A percentile compares a stretch with the other conserved stretches of the same genome.
Conservation (phyloP, 1,140 invertebrate species). For the Polypedilum vanderplanki region DNA sequence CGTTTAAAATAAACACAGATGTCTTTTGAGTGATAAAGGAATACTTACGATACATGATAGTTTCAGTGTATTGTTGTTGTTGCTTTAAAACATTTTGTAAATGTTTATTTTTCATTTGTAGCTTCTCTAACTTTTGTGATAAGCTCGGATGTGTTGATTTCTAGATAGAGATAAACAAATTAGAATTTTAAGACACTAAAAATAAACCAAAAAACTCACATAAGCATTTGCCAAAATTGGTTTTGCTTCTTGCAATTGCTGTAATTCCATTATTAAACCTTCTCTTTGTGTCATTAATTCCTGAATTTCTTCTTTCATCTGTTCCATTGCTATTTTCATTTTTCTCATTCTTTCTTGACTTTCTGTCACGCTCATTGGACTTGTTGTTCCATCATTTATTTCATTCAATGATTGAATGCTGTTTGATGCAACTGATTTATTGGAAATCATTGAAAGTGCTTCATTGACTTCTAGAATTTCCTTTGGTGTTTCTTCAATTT, state of each 20-base stretch:
- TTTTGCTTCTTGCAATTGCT: conserved; percentile 46
- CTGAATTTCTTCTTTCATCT: conserved; percentile 45
- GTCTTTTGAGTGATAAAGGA: neutral
- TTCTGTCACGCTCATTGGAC: conserved; percentile 34
- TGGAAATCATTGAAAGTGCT: neutral
- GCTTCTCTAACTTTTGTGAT: conserved; percentile 41
- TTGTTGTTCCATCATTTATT: conserved; percentile 27
- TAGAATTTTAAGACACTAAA: neutral
- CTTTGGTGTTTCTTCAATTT: neutral
- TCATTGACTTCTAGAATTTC: conserved; percentile 8
- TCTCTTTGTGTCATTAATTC: conserved; percentile 46
- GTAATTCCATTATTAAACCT: conserved; percentile 46
- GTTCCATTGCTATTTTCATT: conserved; percentile 44
- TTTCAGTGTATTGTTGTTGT: conserved; percentile 57
- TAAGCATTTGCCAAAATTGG: conserved; percentile 43
- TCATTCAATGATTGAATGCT: neutral
- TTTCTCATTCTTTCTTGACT: conserved; percentile 44
- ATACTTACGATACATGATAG: conserved; percentile 56
- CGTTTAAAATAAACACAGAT: conserved; percentile 17
- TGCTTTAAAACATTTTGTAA: conserved; percentile 54
- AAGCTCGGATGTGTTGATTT: conserved; percentile 42
- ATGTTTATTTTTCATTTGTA: conserved; percentile 55
- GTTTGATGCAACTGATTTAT: neutral
- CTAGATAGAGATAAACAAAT: conserved; percentile 32
- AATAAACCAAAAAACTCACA: conserved; percentile 35